A percentile compares a stretch with the other conserved stretches of the same genome.
Conservation (phyloP, 1,140 invertebrate species). For the Ctenoplectra terminalis region DNA sequence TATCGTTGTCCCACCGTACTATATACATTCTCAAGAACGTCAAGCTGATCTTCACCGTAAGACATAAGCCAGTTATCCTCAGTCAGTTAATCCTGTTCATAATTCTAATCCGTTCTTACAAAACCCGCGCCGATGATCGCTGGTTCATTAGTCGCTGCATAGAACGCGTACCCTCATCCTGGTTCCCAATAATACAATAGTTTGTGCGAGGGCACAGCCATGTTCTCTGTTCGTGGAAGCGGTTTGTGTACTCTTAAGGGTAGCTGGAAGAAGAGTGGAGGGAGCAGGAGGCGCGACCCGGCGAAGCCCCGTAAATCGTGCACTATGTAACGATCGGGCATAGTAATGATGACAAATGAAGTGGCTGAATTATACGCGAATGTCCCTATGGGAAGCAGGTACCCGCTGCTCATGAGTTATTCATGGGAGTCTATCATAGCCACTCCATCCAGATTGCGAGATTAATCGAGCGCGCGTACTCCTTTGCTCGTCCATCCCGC, state of each 20-base stretch:
- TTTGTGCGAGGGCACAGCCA: background rate
- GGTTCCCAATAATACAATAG: background rate
- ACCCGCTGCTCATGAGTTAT: slow-evolving; percentile 79
- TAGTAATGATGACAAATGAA: slow-evolving; percentile 82
- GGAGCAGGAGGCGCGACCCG: slow-evolving; percentile 29
- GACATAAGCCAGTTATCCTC: background rate
- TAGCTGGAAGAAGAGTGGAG: slow-evolving; percentile 13
- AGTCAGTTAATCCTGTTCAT: slow-evolving; percentile 3
- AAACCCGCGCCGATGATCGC: background rate
- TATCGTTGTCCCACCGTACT: background rate
- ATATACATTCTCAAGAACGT: background rate
- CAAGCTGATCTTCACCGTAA: background rate
- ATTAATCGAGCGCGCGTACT: slow-evolving; percentile 80
- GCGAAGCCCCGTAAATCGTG: slow-evolving; percentile 73
- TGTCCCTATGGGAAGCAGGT: slow-evolving; percentile 77
- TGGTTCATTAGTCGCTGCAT: background rate
- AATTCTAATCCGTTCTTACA: slow-evolving; percentile 18
- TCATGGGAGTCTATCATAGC: slow-evolving; percentile 81
- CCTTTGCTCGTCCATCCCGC: slow-evolving; percentile 68
- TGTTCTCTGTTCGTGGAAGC: slow-evolving; percentile 19
- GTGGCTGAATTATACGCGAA: slow-evolving; percentile 81
- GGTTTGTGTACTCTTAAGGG: slow-evolving; percentile 48
- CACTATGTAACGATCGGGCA: slow-evolving; percentile 78
- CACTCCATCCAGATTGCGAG: slow-evolving; percentile 81
- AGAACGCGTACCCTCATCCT: background rate